Conservation (phyloP, 2,797 vertebrate species). For the Momotus momota region DNA sequence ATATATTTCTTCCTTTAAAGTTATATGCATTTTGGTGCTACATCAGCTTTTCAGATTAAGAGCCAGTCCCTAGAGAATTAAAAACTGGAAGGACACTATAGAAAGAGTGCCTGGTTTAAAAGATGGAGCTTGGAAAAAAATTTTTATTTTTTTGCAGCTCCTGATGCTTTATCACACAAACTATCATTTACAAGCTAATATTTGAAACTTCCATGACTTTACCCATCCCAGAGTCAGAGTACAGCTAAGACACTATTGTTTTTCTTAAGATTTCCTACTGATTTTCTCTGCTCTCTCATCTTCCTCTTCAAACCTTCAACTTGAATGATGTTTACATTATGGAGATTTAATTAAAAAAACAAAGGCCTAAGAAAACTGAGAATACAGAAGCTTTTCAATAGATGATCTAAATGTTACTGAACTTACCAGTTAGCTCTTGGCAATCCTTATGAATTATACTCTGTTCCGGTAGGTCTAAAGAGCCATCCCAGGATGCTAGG, state of each 20-base stretch:
- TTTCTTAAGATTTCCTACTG: background rate
- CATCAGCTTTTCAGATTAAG: background rate
- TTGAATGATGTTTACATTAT: background rate
- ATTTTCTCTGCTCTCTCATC: background rate
- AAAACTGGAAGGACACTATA: background rate
- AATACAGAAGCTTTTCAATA: background rate
- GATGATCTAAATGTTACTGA: background rate
- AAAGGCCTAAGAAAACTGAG: background rate
- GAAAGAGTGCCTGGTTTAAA: background rate
- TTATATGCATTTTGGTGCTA: background rate
- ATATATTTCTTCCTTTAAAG: background rate
- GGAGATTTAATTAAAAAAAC: background rate
- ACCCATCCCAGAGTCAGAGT: background rate
- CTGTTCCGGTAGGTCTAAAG: conserved; percentile 94
- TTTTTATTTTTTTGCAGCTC: background rate
- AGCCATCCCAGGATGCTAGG: conserved; percentile 93
- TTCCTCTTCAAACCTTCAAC: background rate
- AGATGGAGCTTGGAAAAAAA: background rate
- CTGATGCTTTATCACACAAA: background rate
- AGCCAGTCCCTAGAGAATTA: background rate
- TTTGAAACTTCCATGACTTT: background rate
- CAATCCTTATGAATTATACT: conserved; percentile 90
- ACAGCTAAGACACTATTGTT: background rate
- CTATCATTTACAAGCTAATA: background rate
- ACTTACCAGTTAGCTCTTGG: conserved; percentile 91